Conservation (phyloP, 2,113 vertebrate genomes). For the Herpailurus yagouaroundi region DNA sequence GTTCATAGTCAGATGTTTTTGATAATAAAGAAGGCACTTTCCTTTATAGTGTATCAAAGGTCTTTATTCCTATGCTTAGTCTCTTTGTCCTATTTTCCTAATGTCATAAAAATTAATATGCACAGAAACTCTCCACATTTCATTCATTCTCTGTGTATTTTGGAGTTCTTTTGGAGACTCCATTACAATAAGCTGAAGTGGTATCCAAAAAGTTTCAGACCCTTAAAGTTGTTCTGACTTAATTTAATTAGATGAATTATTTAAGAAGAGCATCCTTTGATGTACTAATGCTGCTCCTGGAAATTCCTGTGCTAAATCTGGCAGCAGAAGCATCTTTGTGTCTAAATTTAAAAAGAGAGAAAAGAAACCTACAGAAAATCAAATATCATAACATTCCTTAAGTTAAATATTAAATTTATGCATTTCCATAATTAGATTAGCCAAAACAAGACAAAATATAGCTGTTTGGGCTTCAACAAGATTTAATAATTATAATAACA, state of each 20-base stretch:
- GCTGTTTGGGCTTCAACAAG: neutral
- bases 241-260: conserved; percentile 73
- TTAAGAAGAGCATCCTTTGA: conserved; percentile 71
- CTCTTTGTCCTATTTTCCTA: conserved; percentile 58
- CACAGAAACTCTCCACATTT: conserved; percentile 56
- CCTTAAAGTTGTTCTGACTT: conserved; percentile 62
- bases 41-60: conserved; percentile 32
- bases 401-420: neutral
- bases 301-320: conserved; percentile 53
- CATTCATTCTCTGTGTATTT: conserved; percentile 63
- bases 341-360: conserved; percentile 14
- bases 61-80: conserved; percentile 55
- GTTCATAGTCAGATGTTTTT: conserved; percentile 42
- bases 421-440: neutral
- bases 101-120: conserved; percentile 75
- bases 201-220: conserved; percentile 54
- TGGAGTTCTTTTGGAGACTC: conserved; percentile 50
- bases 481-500: neutral
- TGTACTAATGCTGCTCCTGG: conserved; percentile 49
- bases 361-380: neutral
- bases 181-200: conserved; percentile 62
- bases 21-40: conserved; percentile 23
- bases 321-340: conserved; percentile 13
- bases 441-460: neutral
- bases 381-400: conserved; percentile 37